Percentiles rank a stretch among this genome's conserved stretches.
Evolutionary conservation across 2,113 vertebrate species (phyloP).

Genomic region (Pseudorasbora parva): DNA sequence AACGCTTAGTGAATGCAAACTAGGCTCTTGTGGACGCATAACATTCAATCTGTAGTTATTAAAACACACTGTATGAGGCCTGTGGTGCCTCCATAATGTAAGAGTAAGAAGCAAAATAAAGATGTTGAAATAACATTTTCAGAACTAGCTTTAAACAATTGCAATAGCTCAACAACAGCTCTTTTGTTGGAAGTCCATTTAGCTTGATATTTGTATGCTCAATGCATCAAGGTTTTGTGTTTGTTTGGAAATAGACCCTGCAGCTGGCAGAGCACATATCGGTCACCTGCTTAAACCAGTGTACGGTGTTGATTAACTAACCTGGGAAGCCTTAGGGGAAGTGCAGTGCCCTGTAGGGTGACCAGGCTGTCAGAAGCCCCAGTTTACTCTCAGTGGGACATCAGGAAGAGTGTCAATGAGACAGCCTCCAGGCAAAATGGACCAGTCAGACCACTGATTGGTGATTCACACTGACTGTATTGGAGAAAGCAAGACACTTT

Average conservation of each 20-base stretch:
- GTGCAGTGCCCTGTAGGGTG: slow-evolving; percentile 29
- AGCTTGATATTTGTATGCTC: background rate
- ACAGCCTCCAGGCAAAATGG: slow-evolving; percentile 21
- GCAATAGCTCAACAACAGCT: background rate
- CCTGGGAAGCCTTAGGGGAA: slow-evolving; percentile 31
- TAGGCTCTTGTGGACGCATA: slow-evolving; percentile 14
- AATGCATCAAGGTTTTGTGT: slow-evolving; percentile 2
- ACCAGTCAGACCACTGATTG: background rate
- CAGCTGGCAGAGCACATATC: slow-evolving; percentile 6
- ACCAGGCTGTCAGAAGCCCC: slow-evolving; percentile 9
- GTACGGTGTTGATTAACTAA: slow-evolving; percentile 58
- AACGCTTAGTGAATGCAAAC: slow-evolving; percentile 39
- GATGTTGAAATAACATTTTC: background rate
- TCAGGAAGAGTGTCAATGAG: slow-evolving; percentile 3
- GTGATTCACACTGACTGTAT: background rate
- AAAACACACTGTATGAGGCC: background rate
- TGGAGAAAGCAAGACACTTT: background rate
- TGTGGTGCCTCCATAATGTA: background rate
- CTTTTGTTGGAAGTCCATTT: background rate
- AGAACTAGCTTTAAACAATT: background rate
- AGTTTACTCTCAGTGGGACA: slow-evolving; percentile 36
- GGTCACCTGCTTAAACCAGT: background rate
- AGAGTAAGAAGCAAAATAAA: background rate
- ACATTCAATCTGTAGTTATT: slow-evolving; percentile 43
- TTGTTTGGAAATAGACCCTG: slow-evolving; percentile 10